Evolutionary conservation across 2,797 vertebrate species (phyloP), one percentile per base, ranked within the genome.

Genomic region (Enteromius afrohamiltoni): DNA sequence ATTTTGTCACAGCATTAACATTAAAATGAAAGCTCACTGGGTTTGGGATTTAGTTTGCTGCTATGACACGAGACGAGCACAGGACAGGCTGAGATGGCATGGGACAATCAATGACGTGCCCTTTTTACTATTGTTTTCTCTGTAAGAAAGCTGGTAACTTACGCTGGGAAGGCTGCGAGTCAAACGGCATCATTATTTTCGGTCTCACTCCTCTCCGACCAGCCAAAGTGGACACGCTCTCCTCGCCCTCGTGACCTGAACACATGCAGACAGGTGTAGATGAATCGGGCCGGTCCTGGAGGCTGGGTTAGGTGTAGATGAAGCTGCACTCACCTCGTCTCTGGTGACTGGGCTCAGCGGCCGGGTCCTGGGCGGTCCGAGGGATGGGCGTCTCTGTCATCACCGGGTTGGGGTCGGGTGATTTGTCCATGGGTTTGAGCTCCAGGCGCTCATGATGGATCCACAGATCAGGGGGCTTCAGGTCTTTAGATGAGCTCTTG

Each of bases 141-240:
- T 16, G 11, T 14, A 8, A 53, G 11, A n/a, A n/a, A 23, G 55
- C 62, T 60, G 10, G 19, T 70, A 90, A 97, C 98, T 97, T 97
- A 99, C 98, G 98, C 91, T 99, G 98, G 86, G 98, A 97, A 0
- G 97, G 97, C 84, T 98, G 97, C 4, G 97, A 94, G 87, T 99
- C 97, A 93, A 99, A 99, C 53, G 98, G 98, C 98, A 99, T 98
- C 97, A 98, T 98, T 94, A 99, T 98, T 96, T 99, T 99, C 90
- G 98, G 96, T 91, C 97, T 97, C 96, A 97, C 97, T 88, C 97
- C 97, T 77, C 97, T 96, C 42, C 98, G 96, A 88, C 96, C 97
- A 77, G 96, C 96, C 92, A 98, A 93, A 14, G 98, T 96, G 83
- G 98, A 99, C 95, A 98, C 96, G 93, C 96, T 97, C 87, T 99